Conservation (phyloP, 1,140 invertebrate species). For the Drosophila pallidifrons region DNA sequence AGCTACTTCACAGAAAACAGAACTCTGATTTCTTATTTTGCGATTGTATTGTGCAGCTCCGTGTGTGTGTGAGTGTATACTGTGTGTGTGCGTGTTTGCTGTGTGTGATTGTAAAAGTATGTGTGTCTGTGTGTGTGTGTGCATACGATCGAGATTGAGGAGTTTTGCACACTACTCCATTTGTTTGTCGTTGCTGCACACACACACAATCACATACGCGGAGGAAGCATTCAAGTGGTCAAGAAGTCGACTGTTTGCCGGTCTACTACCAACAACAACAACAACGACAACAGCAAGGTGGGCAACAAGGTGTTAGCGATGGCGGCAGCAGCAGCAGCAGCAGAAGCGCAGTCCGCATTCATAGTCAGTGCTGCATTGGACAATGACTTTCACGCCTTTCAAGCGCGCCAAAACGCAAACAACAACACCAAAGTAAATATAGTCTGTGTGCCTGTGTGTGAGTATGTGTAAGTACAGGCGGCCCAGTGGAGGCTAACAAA, state of each 20-base stretch:
- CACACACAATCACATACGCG: conserved; percentile 14
- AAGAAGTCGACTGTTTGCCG: conserved; percentile 7
- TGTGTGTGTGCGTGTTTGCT: conserved; percentile 21
- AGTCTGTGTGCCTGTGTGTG: conserved; percentile 11
- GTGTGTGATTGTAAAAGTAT: conserved; percentile 12
- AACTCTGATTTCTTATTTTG: conserved; percentile 70
- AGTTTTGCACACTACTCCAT: conserved; percentile 73
- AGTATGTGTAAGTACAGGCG: conserved; percentile 21
- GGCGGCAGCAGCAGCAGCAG: conserved; percentile 32
- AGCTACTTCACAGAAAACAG: conserved; percentile 66
- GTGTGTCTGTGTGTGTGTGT: conserved; percentile 16
- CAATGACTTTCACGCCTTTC: conserved; percentile 79
- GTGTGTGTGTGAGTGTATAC: background rate
- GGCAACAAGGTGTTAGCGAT: conserved; percentile 42
- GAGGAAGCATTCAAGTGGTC: conserved; percentile 44
- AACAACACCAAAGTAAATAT: conserved; percentile 28
- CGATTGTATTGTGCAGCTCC: conserved; percentile 46
- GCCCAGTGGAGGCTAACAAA: conserved; percentile 8
- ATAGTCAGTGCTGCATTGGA: conserved; percentile 55
- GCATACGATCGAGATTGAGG: conserved; percentile 41
- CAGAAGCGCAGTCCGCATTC: conserved; percentile 13
- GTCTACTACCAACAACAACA: background rate
- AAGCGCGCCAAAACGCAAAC: conserved; percentile 73
- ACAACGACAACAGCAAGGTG: background rate
- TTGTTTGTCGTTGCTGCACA: conserved; percentile 44